Percentiles rank a stretch among this genome's conserved stretches.
These are phyloP conservation scores for Hydrolagus colliei DNA, from an alignment of 2,797 vertebrate species.

Conservation along the genomic window DNA sequence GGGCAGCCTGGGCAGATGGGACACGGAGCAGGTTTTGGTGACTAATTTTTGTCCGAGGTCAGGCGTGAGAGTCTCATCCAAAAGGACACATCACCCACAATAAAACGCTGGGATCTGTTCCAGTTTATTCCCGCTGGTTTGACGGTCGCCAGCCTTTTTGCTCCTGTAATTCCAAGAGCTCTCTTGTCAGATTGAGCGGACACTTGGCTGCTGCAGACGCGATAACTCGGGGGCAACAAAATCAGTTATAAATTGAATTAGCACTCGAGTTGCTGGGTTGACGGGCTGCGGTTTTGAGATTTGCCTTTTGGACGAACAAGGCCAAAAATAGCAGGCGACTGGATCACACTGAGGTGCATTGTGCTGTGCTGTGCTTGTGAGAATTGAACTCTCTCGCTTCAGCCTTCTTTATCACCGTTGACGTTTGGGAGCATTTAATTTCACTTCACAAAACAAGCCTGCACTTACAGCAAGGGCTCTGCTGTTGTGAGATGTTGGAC, in stretches of 20 bases:
- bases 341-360: too few relatives aligned
- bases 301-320: background rate
- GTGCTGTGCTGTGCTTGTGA: background rate
- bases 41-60: too few relatives aligned
- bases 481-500: too few relatives aligned
- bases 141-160: too few relatives aligned
- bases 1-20: too few relatives aligned
- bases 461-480: too few relatives aligned
- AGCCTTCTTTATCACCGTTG: background rate
- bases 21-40: too few relatives aligned
- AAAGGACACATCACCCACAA: too few relatives aligned
- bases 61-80: too few relatives aligned
- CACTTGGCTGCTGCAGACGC: background rate
- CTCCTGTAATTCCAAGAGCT: too few relatives aligned
- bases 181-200: background rate
- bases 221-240: background rate
- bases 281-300: background rate
- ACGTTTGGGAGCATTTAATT: background rate
- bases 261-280: background rate
- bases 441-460: background rate
- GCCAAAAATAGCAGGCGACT: background rate
- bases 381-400: background rate
- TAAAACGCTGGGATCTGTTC: too few relatives aligned
- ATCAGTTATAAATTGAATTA: background rate
- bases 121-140: too few relatives aligned